Base-by-base conservation (phyloP, 2,888 invertebrate genomes). In the Lasius platythorax region DNA sequence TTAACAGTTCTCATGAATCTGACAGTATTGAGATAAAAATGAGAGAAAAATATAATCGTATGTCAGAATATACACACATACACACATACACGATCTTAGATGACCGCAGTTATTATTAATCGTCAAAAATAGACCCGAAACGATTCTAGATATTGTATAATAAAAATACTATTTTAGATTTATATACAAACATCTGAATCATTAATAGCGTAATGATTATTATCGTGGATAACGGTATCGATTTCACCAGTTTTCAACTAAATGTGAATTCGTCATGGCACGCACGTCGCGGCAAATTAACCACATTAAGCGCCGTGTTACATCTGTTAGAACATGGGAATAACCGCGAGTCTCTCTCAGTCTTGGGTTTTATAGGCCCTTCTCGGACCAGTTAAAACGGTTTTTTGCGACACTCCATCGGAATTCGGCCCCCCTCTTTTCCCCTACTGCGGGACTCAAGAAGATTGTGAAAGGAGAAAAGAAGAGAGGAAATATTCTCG, bases 321-420 rank as follows among this genome's bases (percentile, higher is more conserved):
- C 91, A 91, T 91, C 91, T 91, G 91, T 86, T 86, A 87, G 86
- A 90, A 91, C 91, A 88, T 86, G 88, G 82, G 78, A 88, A 86
- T 84, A 84, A 85, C 87, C 82, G 40, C 75, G 75, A 68, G 76
- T 37, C 84, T 30, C 30, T 40, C 30, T 67, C 56, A 84, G 83
- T 84, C 43, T 73, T 82, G 73, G 79, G 76, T 91, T 88, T 90
- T 88, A 87, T 82, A 70, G 84, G 56, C 78, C 53, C 82, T 83
- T 83, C 83, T 66, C 64, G 76, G 72, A 64, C 83, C 83, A 79
- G 83, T 87, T 82, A 84, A 89, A 89, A 87, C 85, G 89, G 83
- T 89, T 88, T 90, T 91, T 92, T 91, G 85, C 87, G 79, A 85
- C 82, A 12, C 87, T 68, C 82, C 88, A 74, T 83, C 82, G 90